Conservation (phyloP, 2,888 invertebrate species). For the Buathra laborator region DNA sequence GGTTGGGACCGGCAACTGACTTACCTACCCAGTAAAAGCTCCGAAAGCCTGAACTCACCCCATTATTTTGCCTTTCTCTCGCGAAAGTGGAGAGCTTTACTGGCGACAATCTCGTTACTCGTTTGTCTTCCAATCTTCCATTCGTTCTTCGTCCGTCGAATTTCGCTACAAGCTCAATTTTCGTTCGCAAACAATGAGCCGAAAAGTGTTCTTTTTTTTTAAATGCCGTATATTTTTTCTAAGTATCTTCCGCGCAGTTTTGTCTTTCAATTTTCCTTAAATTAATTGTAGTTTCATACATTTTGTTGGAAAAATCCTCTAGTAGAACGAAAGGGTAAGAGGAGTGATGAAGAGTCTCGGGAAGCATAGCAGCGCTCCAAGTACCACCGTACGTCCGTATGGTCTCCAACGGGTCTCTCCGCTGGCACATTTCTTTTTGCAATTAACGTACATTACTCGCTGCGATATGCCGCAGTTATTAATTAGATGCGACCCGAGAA, state of each 20-base stretch:
- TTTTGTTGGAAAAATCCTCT: neutral
- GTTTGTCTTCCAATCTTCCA: constrained; percentile 45
- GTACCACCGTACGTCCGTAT: constrained; percentile 47
- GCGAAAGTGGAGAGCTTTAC: constrained; percentile 51
- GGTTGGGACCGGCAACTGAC: constrained; percentile 36
- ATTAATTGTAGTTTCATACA: neutral
- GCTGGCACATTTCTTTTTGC: constrained; percentile 59
- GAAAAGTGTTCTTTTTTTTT: neutral
- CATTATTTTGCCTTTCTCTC: constrained; percentile 56
- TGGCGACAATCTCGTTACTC: constrained; percentile 54
- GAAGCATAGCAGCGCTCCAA: constrained; percentile 36
- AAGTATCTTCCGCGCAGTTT: neutral
- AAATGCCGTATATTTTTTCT: neutral
- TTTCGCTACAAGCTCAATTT: constrained; percentile 1
- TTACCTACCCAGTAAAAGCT: constrained; percentile 23
- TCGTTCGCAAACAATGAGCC: neutral
- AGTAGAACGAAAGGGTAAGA: constrained; percentile 10
- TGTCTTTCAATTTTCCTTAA: constrained; percentile 2
- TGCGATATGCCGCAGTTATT: constrained; percentile 76
- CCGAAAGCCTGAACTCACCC: constrained; percentile 4
- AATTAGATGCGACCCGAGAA: constrained; percentile 77
- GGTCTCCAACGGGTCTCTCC: constrained; percentile 33
- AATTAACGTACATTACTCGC: constrained; percentile 77
- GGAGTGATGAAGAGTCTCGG: constrained; percentile 50
- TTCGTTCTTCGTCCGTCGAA: constrained; percentile 21